Percentiles rank a stretch among this genome's conserved stretches.
These are phyloP conservation scores for Orthosia incerta DNA, from an alignment of 2,888 invertebrate genomes.

Conservation along the genomic window DNA sequence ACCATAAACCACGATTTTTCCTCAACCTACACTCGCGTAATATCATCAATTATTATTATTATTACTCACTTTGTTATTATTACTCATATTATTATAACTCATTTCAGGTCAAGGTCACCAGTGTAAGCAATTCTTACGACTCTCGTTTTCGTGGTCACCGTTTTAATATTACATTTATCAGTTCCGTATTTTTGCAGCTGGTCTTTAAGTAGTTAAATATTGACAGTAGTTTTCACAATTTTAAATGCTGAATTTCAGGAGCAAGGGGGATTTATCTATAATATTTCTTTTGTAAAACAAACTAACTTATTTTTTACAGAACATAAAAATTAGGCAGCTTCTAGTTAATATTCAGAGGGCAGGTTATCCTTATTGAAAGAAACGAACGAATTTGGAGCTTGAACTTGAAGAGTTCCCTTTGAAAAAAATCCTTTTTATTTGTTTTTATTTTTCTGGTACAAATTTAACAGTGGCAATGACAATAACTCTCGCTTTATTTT, in stretches of 20 bases:
- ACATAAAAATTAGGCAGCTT: background rate
- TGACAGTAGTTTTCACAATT: background rate
- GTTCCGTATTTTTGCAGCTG: conserved; percentile 29
- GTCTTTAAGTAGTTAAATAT: conserved; percentile 12
- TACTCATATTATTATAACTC: conserved; percentile 55
- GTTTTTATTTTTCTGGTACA: no score
- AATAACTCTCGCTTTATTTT: no score
- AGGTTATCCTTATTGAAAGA: background rate
- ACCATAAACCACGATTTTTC: conserved; percentile 45
- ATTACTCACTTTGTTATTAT: conserved; percentile 52
- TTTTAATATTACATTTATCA: conserved; percentile 28
- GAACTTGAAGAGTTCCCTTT: no score
- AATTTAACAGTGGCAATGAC: background rate
- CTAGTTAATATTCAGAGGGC: background rate
- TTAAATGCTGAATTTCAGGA: background rate
- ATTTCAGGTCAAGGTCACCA: conserved; percentile 50
- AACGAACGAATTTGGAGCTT: background rate
- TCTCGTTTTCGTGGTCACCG: conserved; percentile 33
- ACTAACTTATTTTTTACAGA: background rate
- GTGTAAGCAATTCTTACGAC: conserved; percentile 23
- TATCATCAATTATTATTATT: conserved; percentile 48
- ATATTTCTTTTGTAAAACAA: no score
- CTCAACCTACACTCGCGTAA: conserved; percentile 52
- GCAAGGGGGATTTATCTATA: no score
- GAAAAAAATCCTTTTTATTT: no score